phyloP scores from a whole-genome alignment of 2,888 invertebrate species.

The Polydesmus complanatus region DNA sequence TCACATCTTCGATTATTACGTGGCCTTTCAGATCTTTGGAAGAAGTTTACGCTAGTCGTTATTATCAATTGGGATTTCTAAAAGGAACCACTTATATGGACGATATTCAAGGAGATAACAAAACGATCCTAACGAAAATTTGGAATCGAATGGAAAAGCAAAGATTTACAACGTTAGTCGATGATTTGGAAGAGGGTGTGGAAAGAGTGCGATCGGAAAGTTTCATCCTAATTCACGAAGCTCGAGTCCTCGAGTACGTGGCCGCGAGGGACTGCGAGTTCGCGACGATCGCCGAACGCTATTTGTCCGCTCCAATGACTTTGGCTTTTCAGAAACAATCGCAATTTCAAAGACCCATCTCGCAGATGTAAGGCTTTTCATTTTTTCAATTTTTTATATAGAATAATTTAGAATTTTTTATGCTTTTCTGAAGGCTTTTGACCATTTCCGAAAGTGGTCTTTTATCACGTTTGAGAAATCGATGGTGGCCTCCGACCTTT shows the following conservation, averaged over 20 bases:
- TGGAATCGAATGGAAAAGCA: slow-evolving; percentile 10
- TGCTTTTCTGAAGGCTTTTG: slow-evolving; percentile 4
- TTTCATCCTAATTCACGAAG: slow-evolving; percentile 11
- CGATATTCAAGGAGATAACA: slow-evolving; percentile 13
- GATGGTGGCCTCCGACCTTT: slow-evolving; percentile 14
- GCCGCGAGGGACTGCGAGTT: slow-evolving; percentile 9
- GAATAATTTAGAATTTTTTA: background rate
- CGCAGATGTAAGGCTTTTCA: slow-evolving; percentile 11
- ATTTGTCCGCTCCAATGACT: slow-evolving; percentile 14
- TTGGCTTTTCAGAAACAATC: slow-evolving; percentile 14
- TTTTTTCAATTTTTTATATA: background rate
- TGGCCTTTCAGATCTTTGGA: slow-evolving; percentile 10
- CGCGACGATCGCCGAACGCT: background rate
- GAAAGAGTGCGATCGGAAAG: slow-evolving; percentile 7
- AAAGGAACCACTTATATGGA: slow-evolving; percentile 15
- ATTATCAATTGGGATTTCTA: slow-evolving; percentile 8
- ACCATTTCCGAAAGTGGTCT: slow-evolving; percentile 13
- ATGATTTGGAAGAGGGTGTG: slow-evolving; percentile 10
- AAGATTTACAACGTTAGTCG: slow-evolving; percentile 6
- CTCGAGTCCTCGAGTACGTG: slow-evolving; percentile 7
- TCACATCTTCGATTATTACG: slow-evolving; percentile 7
- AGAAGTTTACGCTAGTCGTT: slow-evolving; percentile 3
- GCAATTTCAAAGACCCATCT: slow-evolving; percentile 11
- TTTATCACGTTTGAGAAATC: slow-evolving; percentile 5
- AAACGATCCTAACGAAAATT: slow-evolving; percentile 4